Evolutionary conservation across 2,888 invertebrate species (phyloP).

Genomic region (Cremastinae sp.): DNA sequence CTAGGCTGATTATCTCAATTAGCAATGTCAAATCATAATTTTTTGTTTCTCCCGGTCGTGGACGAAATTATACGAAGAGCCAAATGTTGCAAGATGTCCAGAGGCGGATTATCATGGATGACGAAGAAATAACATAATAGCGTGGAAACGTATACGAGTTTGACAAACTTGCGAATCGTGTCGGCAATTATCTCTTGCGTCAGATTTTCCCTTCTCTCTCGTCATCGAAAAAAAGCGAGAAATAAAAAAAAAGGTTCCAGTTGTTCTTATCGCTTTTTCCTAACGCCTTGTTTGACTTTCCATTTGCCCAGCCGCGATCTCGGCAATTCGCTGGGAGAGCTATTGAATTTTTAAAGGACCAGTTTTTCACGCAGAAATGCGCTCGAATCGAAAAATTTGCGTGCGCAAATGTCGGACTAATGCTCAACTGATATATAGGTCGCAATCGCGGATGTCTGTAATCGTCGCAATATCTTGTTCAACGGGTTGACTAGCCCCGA

Average conservation of each 20-base stretch:
- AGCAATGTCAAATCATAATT: neutral
- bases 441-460: constrained; percentile 49
- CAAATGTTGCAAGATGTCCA: constrained; percentile 17
- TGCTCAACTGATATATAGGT: constrained; percentile 6
- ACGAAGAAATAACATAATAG: constrained; percentile 21
- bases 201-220: constrained; percentile 21
- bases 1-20: no score
- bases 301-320: neutral
- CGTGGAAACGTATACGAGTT: constrained; percentile 19
- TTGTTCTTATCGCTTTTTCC: neutral
- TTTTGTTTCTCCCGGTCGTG: neutral
- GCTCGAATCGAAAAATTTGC: neutral
- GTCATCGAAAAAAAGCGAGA: neutral
- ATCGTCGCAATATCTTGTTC: constrained; percentile 44
- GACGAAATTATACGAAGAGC: neutral
- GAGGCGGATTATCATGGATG: constrained; percentile 6
- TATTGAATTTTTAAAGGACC: constrained; percentile 33
- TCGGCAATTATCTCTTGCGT: constrained; percentile 31
- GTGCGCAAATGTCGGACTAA: constrained; percentile 12
- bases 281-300: neutral
- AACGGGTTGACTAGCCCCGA: constrained; percentile 37
- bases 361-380: constrained; percentile 28
- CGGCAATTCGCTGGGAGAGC: neutral
- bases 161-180: constrained; percentile 35
- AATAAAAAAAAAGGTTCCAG: neutral